phyloP scores from a whole-genome alignment of 2,113 vertebrate species.

The Nyctereutes procyonoides region DNA sequence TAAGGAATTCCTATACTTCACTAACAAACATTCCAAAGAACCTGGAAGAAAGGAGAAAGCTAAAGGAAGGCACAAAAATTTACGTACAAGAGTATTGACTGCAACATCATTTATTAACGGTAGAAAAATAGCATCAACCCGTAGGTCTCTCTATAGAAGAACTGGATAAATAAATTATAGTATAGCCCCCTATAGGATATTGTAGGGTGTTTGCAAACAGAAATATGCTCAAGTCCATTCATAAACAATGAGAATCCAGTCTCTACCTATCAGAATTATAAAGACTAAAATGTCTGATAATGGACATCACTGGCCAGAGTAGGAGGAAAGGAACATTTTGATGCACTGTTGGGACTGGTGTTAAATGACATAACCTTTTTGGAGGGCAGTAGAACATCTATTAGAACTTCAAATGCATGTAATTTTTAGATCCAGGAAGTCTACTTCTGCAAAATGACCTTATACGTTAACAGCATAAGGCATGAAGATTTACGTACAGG shows the following conservation, averaged over 20 bases:
- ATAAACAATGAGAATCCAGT: neutral
- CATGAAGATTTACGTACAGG: neutral
- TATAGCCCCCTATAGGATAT: neutral
- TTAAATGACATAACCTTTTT: neutral
- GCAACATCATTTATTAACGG: neutral
- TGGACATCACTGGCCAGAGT: neutral
- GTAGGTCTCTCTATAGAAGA: neutral
- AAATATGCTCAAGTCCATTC: neutral
- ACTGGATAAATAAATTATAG: neutral
- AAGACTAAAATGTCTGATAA: neutral
- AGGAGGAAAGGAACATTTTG: neutral
- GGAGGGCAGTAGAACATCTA: neutral
- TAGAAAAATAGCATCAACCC: neutral
- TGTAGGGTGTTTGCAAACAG: neutral
- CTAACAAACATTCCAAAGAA: constrained; percentile 48
- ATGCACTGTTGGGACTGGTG: neutral
- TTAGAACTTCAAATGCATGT: neutral
- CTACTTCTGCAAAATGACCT: neutral
- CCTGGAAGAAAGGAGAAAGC: neutral
- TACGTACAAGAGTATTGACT: neutral
- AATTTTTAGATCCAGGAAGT: neutral
- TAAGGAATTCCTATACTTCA: neutral
- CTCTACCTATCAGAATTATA: neutral
- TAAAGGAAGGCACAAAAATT: neutral
- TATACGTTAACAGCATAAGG: neutral